These are phyloP conservation scores for Chelonia mydas DNA, from an alignment of 2,797 vertebrate species.

Conservation along the genomic window DNA sequence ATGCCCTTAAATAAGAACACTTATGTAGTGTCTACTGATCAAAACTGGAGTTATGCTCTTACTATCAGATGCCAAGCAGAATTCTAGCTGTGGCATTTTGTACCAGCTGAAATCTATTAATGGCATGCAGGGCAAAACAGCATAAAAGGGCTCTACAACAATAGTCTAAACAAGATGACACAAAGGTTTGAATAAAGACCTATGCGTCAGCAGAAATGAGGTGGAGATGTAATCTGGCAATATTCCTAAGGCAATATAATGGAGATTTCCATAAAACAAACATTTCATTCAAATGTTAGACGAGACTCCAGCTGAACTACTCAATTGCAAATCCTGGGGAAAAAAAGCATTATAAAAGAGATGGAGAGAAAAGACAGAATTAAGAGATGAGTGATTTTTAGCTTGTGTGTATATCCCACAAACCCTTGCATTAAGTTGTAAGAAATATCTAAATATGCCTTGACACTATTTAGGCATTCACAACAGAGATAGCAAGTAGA, in stretches of 20 bases:
- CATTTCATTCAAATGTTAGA: slow-evolving; percentile 22
- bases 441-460: neutral
- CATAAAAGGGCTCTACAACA: neutral
- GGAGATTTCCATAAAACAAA: neutral
- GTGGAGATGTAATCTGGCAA: neutral
- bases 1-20: neutral
- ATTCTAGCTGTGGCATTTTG: neutral
- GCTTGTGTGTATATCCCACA: neutral
- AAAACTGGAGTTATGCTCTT: neutral
- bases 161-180: neutral
- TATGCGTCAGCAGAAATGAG: slow-evolving; percentile 6
- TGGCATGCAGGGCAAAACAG: neutral
- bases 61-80: neutral
- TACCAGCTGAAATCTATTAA: neutral
- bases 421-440: neutral
- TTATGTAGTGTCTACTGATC: neutral
- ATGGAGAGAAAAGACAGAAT: neutral
- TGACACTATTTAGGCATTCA: neutral
- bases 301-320: neutral
- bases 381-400: neutral
- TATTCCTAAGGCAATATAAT: neutral
- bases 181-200: neutral
- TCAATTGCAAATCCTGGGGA: neutral
- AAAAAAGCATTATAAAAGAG: slow-evolving; percentile 6
- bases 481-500: neutral